Base-by-base conservation (phyloP, 2,113 vertebrate genomes). In the Festucalex cinctus region DNA sequence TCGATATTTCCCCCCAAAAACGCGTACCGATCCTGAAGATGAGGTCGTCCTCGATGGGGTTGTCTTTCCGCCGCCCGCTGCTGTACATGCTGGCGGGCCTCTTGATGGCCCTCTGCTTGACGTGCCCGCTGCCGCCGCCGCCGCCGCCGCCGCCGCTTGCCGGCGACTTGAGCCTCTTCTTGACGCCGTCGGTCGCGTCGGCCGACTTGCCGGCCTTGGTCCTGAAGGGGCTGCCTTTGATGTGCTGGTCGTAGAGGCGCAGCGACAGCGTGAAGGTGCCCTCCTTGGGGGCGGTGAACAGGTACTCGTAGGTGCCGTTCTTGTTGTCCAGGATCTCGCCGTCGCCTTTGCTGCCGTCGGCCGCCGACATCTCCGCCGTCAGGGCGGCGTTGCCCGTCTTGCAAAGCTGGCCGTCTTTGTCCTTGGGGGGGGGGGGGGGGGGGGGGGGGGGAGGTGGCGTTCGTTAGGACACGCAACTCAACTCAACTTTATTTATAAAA, bases 51-150 rank as follows among this genome's bases (percentile, higher is more conserved):
- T 98, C 96, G 43, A 96, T 95, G 69, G 95, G 94, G 71, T 98
- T 98, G 83, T 98, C 96, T 93, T 97, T 99, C 85, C 94, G 92
- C 78, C 96, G 94, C 1, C 95, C 95, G 0, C 94, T 95, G 91
- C 97, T 98, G 92, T 97, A 97, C 95, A 96, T 96, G 82, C 96
- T 98, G 0, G 95, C 94, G 1, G 96, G 96, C 60, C 95, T 93
- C 75, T 96, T 97, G 77, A 98, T 93, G 17, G 95, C 94, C 69
- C 94, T 95, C 87, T 97, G 95, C 84, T 97, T 98, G 53, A 97
- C 90, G 1, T 97, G 95, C 3, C 93, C 90, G 0, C 94, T 96
- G 17, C 95, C 96, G 14, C 95, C n/a, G n/a, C n/a, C n/a, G n/a
- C n/a, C n/a, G n/a, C n/a, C n/a, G n/a, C n/a, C n/a, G n/a, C n/a